Evolutionary conservation across 2,888 invertebrate species (phyloP).

Genomic region (Harmothoe impar): DNA sequence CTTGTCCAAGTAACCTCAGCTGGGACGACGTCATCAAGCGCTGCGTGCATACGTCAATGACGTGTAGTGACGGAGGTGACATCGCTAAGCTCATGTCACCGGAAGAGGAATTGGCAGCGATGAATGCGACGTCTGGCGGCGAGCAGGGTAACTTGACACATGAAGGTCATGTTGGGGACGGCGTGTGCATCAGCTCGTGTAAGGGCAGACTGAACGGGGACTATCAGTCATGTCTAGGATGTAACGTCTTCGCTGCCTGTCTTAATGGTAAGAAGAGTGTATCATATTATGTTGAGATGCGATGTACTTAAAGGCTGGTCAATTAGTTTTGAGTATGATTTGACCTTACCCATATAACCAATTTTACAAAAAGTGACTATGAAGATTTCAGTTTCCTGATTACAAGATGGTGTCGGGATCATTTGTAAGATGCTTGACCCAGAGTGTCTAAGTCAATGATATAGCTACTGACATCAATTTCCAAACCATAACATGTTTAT

Average conservation of each 20-base stretch:
- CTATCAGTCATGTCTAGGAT: slow-evolving; percentile 73
- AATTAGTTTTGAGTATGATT: no score
- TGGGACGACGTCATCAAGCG: slow-evolving; percentile 73
- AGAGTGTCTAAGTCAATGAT: no score
- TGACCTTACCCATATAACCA: no score
- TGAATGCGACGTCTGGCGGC: neutral
- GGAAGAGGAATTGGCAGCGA: neutral
- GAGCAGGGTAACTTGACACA: neutral
- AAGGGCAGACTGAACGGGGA: slow-evolving; percentile 63
- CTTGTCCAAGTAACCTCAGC: slow-evolving; percentile 72
- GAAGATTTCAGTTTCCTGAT: no score
- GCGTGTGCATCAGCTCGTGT: slow-evolving; percentile 31
- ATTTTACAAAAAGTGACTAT: no score
- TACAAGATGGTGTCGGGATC: no score
- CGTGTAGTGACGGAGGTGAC: slow-evolving; percentile 66
- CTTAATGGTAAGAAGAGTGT: slow-evolving; percentile 69
- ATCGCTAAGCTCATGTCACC: neutral
- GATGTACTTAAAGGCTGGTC: no score
- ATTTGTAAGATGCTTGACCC: no score
- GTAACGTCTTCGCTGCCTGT: slow-evolving; percentile 73
- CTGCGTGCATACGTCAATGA: slow-evolving; percentile 72
- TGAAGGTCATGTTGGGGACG: slow-evolving; percentile 43
- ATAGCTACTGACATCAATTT: no score
- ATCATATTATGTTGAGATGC: no score
- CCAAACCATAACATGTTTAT: no score